Conservation (phyloP, 1,140 invertebrate species). For the Ephestia elutella region DNA sequence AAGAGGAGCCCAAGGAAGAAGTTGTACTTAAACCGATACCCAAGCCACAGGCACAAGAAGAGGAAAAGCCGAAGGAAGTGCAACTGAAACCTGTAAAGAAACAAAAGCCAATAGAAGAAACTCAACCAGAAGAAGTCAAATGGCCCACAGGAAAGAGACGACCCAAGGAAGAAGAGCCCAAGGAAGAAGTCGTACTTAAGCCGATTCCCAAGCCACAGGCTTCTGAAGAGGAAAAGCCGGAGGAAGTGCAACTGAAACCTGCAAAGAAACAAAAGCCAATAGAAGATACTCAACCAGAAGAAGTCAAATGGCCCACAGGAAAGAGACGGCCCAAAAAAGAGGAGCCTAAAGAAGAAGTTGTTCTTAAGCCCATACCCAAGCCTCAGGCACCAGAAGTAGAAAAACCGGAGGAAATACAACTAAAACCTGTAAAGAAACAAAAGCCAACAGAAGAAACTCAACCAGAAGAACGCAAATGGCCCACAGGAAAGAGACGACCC, state of each 20-base stretch:
- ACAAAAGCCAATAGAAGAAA: slow-evolving; percentile 47
- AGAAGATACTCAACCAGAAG: slow-evolving; percentile 46
- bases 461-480: slow-evolving; percentile 12
- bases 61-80: slow-evolving; percentile 16
- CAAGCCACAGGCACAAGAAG: slow-evolving; percentile 29
- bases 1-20: slow-evolving; percentile 49
- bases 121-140: slow-evolving; percentile 38
- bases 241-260: slow-evolving; percentile 52
- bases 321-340: slow-evolving; percentile 55
- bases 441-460: slow-evolving; percentile 16
- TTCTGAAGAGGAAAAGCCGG: slow-evolving; percentile 34
- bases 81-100: slow-evolving; percentile 31
- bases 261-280: slow-evolving; percentile 33
- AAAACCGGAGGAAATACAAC: slow-evolving; percentile 19
- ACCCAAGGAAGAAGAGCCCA: slow-evolving; percentile 14
- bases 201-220: slow-evolving; percentile 12
- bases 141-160: slow-evolving; percentile 15
- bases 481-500: slow-evolving; percentile 6
- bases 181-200: slow-evolving; percentile 15
- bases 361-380: slow-evolving; percentile 27
- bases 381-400: slow-evolving; percentile 19
- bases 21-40: slow-evolving; percentile 54
- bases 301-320: slow-evolving; percentile 57
- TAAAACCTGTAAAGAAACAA: slow-evolving; percentile 17
- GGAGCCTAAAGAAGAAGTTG: slow-evolving; percentile 53